These are phyloP conservation scores for Noctua pronuba DNA, from an alignment of 2,888 invertebrate species.

Conservation along the genomic window DNA sequence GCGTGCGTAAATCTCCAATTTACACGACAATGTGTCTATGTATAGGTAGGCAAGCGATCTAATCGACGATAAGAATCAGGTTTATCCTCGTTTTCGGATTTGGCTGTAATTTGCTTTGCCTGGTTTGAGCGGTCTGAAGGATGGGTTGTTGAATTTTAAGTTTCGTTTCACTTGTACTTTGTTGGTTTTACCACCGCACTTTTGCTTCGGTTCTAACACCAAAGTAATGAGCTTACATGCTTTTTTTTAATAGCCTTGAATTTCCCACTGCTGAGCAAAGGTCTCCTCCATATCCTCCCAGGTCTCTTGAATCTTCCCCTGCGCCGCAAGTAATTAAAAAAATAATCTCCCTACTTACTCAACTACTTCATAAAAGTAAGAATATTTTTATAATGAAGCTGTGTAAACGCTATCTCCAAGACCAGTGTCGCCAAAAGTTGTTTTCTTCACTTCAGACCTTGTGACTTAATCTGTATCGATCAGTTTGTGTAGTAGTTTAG, in stretches of 20 bases:
- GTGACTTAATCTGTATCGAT: conserved; percentile 84
- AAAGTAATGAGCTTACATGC: neutral
- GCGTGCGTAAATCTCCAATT: conserved; percentile 88
- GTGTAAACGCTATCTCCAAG: neutral
- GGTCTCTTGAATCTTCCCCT: neutral
- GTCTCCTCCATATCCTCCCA: neutral
- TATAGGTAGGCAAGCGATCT: conserved; percentile 73
- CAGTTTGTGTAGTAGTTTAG: conserved; percentile 67
- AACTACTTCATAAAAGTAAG: neutral
- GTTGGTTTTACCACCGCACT: neutral
- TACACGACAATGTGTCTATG: conserved; percentile 82
- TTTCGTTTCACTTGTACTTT: conserved; percentile 31
- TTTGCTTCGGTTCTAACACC: neutral
- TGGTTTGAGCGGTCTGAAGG: conserved; percentile 42
- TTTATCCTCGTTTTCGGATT: conserved; percentile 66
- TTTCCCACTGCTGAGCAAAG: neutral
- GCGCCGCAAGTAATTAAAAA: neutral
- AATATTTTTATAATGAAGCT: neutral
- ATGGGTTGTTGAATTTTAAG: conserved; percentile 49
- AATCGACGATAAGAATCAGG: conserved; percentile 78
- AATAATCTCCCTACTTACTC: neutral
- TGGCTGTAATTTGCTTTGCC: conserved; percentile 62
- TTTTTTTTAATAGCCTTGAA: neutral
- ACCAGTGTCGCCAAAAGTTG: neutral
- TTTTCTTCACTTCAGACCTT: conserved; percentile 67